phyloP scores from a whole-genome alignment of 1,140 invertebrate species.

The Pseudomyrmex dendroicus region DNA sequence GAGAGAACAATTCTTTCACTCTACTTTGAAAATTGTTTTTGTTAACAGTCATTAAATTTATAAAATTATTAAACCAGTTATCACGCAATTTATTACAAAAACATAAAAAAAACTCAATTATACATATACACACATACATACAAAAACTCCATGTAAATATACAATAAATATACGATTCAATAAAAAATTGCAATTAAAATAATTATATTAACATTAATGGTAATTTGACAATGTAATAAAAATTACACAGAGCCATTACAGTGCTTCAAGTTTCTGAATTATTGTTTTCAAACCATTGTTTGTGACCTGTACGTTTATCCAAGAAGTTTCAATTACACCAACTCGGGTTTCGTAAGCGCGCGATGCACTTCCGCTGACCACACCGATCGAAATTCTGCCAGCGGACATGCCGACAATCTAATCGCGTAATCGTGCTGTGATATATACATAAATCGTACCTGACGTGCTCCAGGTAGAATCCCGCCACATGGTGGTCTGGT shows the following conservation, averaged over 20 bases:
- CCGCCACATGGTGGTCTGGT: slow-evolving; percentile 90
- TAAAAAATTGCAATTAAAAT: too few species aligned
- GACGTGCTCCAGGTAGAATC: slow-evolving; percentile 94
- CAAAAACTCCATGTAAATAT: too few species aligned
- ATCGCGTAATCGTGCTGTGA: not conserved
- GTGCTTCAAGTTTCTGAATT: not conserved
- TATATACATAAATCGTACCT: slow-evolving; percentile 84
- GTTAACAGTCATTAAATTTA: not conserved
- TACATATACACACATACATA: not conserved
- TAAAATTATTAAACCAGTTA: not conserved
- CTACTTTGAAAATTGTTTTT: not conserved
- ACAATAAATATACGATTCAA: too few species aligned
- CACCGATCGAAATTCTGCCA: slow-evolving; percentile 5
- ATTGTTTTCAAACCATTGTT: not conserved
- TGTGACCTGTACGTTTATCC: not conserved
- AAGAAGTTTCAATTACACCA: slow-evolving; percentile 21
- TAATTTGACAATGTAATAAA: too few species aligned
- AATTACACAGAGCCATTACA: too few species aligned
- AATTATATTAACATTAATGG: too few species aligned
- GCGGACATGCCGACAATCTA: not conserved
- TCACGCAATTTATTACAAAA: not conserved
- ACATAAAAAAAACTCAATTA: not conserved
- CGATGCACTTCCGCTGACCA: not conserved
- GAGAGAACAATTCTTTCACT: not conserved
- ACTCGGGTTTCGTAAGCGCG: not conserved